These are phyloP conservation scores for Trachythela sp. DNA, from an alignment of 64 coral and sea anemone genomes.

Conservation along the genomic window DNA sequence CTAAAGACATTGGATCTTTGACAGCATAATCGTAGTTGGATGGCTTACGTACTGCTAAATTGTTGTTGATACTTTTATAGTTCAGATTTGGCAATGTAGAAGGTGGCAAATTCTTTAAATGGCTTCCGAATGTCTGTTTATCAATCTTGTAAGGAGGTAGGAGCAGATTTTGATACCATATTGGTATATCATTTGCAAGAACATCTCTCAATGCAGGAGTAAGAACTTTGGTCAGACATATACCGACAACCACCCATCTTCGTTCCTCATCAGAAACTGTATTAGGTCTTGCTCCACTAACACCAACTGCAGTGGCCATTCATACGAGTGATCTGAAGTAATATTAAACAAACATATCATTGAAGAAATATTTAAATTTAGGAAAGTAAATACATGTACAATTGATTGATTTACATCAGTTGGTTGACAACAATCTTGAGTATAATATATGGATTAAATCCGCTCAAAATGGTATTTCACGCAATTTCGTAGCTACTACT, in stretches of 20 bases:
- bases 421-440: no score
- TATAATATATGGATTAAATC: no score
- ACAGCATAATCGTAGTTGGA: not conserved
- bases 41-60: not conserved
- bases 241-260: constrained; percentile 4
- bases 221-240: constrained; percentile 3
- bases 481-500: no score
- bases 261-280: constrained; percentile 38
- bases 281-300: no score
- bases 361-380: no score
- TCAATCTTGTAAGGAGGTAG: not conserved
- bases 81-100: no score
- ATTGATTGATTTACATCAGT: no score
- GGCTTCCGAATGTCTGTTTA: not conserved
- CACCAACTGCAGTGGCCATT: not conserved
- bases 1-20: not conserved
- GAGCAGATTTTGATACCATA: not conserved
- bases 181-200: constrained; percentile 4
- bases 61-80: not conserved
- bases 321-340: no score
- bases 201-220: no score
- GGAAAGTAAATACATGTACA: no score
- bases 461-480: no score
- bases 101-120: not conserved
- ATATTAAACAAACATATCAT: no score